Percentiles rank a stretch among this genome's conserved stretches.
Evolutionary conservation across 2,113 vertebrate genomes (phyloP).

Genomic region (Phodopus roborovskii): DNA sequence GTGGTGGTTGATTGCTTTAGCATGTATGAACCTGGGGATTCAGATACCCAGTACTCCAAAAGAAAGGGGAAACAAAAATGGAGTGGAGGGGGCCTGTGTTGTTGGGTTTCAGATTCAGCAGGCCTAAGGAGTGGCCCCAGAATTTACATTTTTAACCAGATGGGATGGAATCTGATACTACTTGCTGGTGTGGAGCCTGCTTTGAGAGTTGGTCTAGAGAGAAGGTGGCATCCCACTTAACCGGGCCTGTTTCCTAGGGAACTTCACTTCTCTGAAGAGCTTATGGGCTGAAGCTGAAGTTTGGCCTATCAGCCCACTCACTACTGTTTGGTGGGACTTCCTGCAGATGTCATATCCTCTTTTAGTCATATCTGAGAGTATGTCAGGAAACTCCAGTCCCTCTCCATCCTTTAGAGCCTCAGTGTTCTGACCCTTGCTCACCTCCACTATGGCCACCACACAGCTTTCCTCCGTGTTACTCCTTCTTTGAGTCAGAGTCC

Average conservation of each 20-base stretch:
- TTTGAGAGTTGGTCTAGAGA: neutral
- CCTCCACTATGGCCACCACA: neutral
- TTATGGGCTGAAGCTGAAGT: neutral
- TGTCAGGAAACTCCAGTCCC: neutral
- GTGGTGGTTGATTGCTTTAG: neutral
- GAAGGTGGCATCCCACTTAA: neutral
- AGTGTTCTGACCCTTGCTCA: neutral
- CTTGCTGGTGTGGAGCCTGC: neutral
- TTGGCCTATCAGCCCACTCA: neutral
- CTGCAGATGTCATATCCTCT: neutral
- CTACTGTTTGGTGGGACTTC: neutral
- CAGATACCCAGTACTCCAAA: neutral
- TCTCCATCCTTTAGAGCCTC: neutral
- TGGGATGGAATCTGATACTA: neutral
- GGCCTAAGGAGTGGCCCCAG: neutral
- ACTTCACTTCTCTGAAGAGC: too few species aligned
- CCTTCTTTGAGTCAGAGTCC: neutral
- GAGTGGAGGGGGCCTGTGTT: neutral
- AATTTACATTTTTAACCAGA: constrained; percentile 5
- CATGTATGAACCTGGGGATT: too few species aligned
- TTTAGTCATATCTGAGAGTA: neutral
- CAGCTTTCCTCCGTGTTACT: neutral
- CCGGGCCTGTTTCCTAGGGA: neutral
- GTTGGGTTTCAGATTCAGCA: neutral
- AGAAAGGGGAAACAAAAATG: neutral